Percentiles rank a stretch among this genome's conserved stretches.
Evolutionary conservation across 2,888 invertebrate genomes (phyloP).

Genomic region (Microplitis manilae): DNA sequence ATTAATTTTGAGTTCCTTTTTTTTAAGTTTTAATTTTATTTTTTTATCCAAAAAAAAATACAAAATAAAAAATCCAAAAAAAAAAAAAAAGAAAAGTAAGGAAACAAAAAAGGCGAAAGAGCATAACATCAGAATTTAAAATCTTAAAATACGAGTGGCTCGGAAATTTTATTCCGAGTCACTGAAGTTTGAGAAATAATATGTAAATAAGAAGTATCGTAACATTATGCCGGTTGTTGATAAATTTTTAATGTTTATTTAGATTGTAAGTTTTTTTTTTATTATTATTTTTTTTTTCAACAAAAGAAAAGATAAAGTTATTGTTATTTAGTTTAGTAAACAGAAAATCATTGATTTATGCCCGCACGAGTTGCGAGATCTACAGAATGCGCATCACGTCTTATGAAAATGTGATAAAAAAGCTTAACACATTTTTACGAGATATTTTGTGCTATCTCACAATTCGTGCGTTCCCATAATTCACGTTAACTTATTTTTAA

Average conservation of each 20-base stretch:
- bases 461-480: constrained; percentile 22
- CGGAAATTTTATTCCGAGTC: background rate
- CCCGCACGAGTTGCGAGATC: constrained; percentile 43
- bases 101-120: constrained; percentile 35
- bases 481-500: constrained; percentile 42
- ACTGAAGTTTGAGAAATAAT: background rate
- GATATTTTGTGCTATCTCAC: constrained; percentile 18
- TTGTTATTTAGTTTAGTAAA: constrained; percentile 57
- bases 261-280: constrained; percentile 28
- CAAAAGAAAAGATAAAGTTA: constrained; percentile 50
- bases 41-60: constrained; percentile 48
- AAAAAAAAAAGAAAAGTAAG: constrained; percentile 46
- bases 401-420: constrained; percentile 34
- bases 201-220: constrained; percentile 44
- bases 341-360: constrained; percentile 39
- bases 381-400: constrained; percentile 7
- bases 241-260: constrained; percentile 49
- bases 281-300: constrained; percentile 12
- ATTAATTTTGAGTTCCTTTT: constrained; percentile 38
- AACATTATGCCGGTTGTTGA: constrained; percentile 56
- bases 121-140: constrained; percentile 43
- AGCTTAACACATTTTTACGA: constrained; percentile 18
- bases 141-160: constrained; percentile 16
- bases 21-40: constrained; percentile 45
- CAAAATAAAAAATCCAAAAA: constrained; percentile 46